Evolutionary conservation across 2,888 invertebrate species (phyloP).

Genomic region (Lutraria lutraria): DNA sequence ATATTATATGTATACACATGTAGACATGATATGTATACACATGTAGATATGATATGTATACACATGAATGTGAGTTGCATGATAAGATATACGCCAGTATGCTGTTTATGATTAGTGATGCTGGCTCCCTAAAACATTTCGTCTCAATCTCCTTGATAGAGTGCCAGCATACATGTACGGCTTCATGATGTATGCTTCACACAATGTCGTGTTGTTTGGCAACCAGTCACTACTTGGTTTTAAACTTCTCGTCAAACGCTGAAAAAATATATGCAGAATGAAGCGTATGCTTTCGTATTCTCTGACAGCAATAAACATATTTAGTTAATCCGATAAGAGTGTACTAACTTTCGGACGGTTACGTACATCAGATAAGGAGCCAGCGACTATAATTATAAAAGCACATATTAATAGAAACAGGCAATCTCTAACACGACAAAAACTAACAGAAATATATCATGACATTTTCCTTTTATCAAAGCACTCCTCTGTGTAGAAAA

Average conservation of each 20-base stretch:
- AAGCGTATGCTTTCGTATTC: background rate
- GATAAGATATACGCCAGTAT: background rate
- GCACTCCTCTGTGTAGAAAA: too few relatives aligned
- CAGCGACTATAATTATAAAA: background rate
- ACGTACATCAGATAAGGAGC: background rate
- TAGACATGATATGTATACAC: background rate
- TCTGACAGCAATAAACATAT: background rate
- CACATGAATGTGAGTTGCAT: background rate
- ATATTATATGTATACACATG: too few relatives aligned
- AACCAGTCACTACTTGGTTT: conserved; percentile 50
- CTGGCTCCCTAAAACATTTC: conserved; percentile 32
- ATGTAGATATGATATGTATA: background rate
- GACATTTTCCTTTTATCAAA: too few relatives aligned
- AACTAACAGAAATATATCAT: too few relatives aligned
- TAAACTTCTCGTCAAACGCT: conserved; percentile 43
- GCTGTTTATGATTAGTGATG: background rate
- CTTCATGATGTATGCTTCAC: conserved; percentile 42
- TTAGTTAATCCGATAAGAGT: background rate
- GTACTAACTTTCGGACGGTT: background rate
- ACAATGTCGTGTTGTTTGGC: conserved; percentile 46
- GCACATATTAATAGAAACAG: background rate
- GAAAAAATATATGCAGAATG: conserved; percentile 12
- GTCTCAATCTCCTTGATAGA: conserved; percentile 6
- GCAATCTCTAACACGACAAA: too few relatives aligned
- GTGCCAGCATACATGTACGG: conserved; percentile 43